Percentiles rank a stretch among this genome's conserved stretches.
These are phyloP conservation scores for Procambarus virginalis DNA, from an alignment of 1,140 invertebrate genomes.

Conservation along the genomic window DNA sequence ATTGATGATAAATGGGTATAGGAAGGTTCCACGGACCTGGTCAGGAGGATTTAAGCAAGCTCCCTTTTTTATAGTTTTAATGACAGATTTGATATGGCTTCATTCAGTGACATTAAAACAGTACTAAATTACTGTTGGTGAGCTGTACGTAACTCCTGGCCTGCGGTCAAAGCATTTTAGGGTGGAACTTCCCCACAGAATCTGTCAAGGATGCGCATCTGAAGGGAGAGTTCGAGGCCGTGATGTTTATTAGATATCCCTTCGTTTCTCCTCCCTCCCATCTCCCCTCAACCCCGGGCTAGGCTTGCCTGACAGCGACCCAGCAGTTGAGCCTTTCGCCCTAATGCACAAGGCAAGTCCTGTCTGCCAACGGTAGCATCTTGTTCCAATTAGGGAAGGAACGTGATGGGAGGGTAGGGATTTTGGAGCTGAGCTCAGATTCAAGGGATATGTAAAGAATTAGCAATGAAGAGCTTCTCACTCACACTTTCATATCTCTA, in stretches of 20 bases:
- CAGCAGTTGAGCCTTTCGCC: slow-evolving; percentile 61
- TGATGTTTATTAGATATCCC: neutral
- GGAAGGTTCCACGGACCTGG: slow-evolving; percentile 22
- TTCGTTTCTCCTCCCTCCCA: slow-evolving; percentile 36
- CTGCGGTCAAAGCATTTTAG: slow-evolving; percentile 4
- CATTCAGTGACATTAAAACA: neutral
- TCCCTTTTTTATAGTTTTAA: neutral
- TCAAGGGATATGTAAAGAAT: neutral
- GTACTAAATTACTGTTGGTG: neutral
- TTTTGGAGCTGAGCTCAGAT: slow-evolving; percentile 2
- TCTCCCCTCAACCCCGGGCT: slow-evolving; percentile 53
- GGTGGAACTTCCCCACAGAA: slow-evolving; percentile 45
- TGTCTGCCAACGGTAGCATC: slow-evolving; percentile 60
- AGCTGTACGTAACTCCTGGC: slow-evolving; percentile 6
- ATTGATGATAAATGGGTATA: slow-evolving; percentile 18
- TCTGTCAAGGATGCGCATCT: slow-evolving; percentile 44
- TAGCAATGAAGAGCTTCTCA: slow-evolving; percentile 3
- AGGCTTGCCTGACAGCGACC: slow-evolving; percentile 61
- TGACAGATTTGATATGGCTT: neutral
- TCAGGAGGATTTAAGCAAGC: neutral
- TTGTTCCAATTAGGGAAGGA: slow-evolving; percentile 50
- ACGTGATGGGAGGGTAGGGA: slow-evolving; percentile 30
- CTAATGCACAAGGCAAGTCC: slow-evolving; percentile 64
- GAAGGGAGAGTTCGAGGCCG: slow-evolving; percentile 26
- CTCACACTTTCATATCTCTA: slow-evolving; percentile 1